phyloP scores from a whole-genome alignment of 2,888 invertebrate genomes.

The Harmothoe impar region DNA sequence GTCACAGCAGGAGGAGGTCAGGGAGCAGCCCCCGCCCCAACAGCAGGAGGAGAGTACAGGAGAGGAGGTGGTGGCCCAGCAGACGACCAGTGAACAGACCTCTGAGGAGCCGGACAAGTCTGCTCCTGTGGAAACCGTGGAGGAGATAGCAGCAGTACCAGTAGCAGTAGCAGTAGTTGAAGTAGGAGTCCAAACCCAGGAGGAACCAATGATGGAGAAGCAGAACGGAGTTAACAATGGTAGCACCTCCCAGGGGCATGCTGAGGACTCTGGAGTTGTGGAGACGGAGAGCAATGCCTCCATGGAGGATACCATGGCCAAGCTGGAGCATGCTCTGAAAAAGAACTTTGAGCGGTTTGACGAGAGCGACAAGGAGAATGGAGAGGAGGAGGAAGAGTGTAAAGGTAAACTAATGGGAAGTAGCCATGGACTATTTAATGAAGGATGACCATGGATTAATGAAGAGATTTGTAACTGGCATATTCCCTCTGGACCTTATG shows the following conservation, averaged over 20 bases:
- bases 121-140: neutral
- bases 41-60: neutral
- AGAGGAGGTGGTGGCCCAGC: too few species aligned
- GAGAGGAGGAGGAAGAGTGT: neutral
- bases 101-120: neutral
- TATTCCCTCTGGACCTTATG: too few species aligned
- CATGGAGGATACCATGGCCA: slow-evolving; percentile 69
- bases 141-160: neutral
- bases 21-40: neutral
- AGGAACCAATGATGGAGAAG: neutral
- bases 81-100: too few species aligned
- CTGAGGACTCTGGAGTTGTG: slow-evolving; percentile 41
- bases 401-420: neutral
- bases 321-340: slow-evolving; percentile 67
- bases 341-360: slow-evolving; percentile 64
- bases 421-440: too few species aligned
- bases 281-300: slow-evolving; percentile 69
- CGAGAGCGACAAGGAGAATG: slow-evolving; percentile 30
- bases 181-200: neutral
- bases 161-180: neutral
- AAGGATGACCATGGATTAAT: too few species aligned
- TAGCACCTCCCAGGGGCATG: neutral
- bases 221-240: slow-evolving; percentile 28
- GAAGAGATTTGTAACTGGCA: too few species aligned
- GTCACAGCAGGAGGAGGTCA: neutral